Evolutionary conservation across 2,797 vertebrate species (phyloP).

Genomic region (Macropus fuliginosus): DNA sequence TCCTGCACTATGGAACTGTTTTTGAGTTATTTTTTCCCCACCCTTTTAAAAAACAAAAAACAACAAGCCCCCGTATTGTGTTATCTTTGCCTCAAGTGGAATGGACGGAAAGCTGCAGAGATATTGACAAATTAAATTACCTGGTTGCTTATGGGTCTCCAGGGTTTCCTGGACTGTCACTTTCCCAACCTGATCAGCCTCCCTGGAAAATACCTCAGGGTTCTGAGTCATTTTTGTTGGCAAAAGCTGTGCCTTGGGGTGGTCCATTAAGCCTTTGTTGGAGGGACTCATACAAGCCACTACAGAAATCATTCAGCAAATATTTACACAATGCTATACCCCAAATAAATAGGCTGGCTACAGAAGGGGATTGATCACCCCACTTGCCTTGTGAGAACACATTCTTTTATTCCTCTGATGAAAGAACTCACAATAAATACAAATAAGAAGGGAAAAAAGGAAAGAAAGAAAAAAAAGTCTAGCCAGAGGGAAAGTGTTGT

Average conservation of each 20-base stretch:
- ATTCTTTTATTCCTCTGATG: not conserved
- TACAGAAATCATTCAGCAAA: not conserved
- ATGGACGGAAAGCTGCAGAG: conserved; percentile 21
- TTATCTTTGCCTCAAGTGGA: conserved; percentile 33
- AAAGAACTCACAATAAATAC: conserved; percentile 24
- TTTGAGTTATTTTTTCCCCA: conserved; percentile 11
- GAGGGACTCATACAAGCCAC: not conserved
- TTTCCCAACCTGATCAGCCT: not conserved
- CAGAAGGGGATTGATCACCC: not conserved
- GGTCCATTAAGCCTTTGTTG: not conserved
- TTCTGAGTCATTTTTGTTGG: not conserved
- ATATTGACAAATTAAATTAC: conserved; percentile 19
- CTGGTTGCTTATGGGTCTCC: conserved; percentile 21
- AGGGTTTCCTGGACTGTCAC: not conserved
- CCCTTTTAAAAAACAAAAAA: not conserved
- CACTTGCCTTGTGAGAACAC: not conserved
- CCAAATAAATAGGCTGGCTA: accelerated
- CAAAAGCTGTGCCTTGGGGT: not conserved
- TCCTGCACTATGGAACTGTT: not conserved
- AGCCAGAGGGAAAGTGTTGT: conserved; percentile 40
- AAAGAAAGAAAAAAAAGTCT: conserved; percentile 31
- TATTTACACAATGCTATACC: not conserved
- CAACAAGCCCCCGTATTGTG: accelerated
- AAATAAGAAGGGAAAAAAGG: conserved; percentile 19
- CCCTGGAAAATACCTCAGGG: not conserved